These are phyloP conservation scores for Drosophila melanocephala DNA, from an alignment of 2,888 invertebrate species.

Conservation along the genomic window DNA sequence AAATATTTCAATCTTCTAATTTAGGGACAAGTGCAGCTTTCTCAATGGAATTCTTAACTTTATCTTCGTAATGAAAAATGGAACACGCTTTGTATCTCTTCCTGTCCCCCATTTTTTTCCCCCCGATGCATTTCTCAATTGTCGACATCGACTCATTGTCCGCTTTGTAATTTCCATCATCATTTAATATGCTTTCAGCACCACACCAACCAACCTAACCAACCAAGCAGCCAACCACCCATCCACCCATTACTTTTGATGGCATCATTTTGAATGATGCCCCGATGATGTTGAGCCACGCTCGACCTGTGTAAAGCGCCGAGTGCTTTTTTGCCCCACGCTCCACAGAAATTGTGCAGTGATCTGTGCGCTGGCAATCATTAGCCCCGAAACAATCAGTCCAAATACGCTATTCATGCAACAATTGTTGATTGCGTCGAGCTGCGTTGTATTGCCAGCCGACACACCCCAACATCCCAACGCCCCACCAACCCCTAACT, in stretches of 20 bases:
- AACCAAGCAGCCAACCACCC: slow-evolving; percentile 24
- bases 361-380: slow-evolving; percentile 77
- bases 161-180: slow-evolving; percentile 39
- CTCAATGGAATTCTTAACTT: background rate
- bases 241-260: slow-evolving; percentile 69
- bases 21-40: background rate
- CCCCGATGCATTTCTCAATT: slow-evolving; percentile 24
- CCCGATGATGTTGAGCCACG: background rate
- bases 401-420: slow-evolving; percentile 66
- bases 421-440: slow-evolving; percentile 75
- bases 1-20: background rate
- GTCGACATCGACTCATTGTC: slow-evolving; percentile 37
- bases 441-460: background rate
- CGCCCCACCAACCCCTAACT: background rate
- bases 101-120: background rate
- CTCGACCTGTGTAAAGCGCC: slow-evolving; percentile 3
- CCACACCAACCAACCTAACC: background rate
- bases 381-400: slow-evolving; percentile 66
- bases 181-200: slow-evolving; percentile 42
- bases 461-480: slow-evolving; percentile 3
- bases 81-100: background rate
- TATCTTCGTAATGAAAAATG: background rate
- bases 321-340: background rate
- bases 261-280: slow-evolving; percentile 68
- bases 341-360: slow-evolving; percentile 65